Percentiles rank a stretch among this genome's conserved stretches.
Evolutionary conservation across 2,888 invertebrate species (phyloP).

Genomic region (Acrocyrtus sp.): DNA sequence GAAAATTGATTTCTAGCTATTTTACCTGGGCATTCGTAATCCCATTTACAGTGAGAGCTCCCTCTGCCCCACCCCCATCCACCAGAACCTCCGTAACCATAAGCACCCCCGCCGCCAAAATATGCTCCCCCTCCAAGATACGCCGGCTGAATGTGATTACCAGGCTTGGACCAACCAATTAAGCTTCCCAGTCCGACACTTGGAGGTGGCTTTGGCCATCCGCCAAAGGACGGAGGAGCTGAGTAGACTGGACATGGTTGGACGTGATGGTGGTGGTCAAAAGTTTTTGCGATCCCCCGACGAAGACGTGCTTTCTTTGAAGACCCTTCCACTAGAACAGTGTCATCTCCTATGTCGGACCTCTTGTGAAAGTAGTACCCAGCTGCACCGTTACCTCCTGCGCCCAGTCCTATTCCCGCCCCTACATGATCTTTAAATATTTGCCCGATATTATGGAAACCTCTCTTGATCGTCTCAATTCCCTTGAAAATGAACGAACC

Average conservation of each 20-base stretch:
- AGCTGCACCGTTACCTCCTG: conserved; percentile 40
- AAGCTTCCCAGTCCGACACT: conserved; percentile 36
- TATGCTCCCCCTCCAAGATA: not conserved
- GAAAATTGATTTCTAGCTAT: conserved; percentile 3
- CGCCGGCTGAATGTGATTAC: conserved; percentile 26
- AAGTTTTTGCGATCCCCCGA: too few relatives aligned
- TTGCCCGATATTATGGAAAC: conserved; percentile 36
- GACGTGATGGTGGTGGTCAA: too few relatives aligned
- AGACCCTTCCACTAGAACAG: too few relatives aligned
- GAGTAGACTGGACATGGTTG: conserved; percentile 36
- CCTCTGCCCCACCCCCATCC: conserved; percentile 23
- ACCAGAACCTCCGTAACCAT: not conserved
- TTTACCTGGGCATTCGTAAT: conserved; percentile 34
- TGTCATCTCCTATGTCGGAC: conserved; percentile 10
- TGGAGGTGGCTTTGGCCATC: conserved; percentile 22
- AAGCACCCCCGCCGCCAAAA: conserved; percentile 5
- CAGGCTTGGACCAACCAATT: conserved; percentile 37
- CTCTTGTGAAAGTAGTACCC: conserved; percentile 40
- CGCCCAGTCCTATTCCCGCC: conserved; percentile 17
- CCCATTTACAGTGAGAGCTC: conserved; percentile 16
- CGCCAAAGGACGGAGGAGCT: conserved; percentile 7
- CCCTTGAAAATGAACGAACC: conserved; percentile 39
- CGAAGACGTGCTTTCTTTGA: too few relatives aligned
- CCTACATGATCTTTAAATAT: conserved; percentile 21
- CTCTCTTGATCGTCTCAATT: conserved; percentile 39